phyloP scores from a whole-genome alignment of 2,797 vertebrate genomes.

The Spheniscus humboldti region DNA sequence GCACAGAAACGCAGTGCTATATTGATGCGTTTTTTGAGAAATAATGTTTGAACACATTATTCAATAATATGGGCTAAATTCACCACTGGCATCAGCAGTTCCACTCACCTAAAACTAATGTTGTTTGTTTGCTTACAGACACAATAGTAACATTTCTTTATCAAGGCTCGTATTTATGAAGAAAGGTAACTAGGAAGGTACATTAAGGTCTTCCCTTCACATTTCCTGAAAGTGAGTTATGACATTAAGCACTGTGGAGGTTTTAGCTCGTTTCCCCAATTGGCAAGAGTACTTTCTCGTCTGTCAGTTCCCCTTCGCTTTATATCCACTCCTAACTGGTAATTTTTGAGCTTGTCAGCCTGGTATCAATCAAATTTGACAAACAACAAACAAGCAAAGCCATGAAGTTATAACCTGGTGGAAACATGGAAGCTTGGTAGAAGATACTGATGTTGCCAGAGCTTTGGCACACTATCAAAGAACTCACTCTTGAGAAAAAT shows the following conservation, averaged over 20 bases:
- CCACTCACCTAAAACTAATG: neutral
- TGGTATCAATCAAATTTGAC: neutral
- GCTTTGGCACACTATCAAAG: neutral
- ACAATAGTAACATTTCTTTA: neutral
- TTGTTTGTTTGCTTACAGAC: neutral
- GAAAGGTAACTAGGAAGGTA: neutral
- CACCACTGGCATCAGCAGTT: neutral
- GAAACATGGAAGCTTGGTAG: neutral
- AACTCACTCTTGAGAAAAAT: neutral
- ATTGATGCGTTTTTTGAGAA: neutral
- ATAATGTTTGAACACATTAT: neutral
- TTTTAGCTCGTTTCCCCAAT: neutral
- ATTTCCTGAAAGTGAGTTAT: neutral
- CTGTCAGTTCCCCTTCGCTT: neutral
- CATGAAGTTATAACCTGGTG: neutral
- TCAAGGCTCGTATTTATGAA: neutral
- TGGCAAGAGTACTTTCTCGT: neutral
- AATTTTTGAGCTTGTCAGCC: neutral
- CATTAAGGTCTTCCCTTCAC: neutral
- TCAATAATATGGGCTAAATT: neutral
- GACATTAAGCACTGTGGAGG: neutral
- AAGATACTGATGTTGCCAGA: neutral
- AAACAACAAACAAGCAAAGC: neutral
- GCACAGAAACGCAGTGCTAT: neutral
- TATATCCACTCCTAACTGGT: neutral